Evolutionary conservation across 1,140 invertebrate genomes (phyloP).

Genomic region (Drepana arcuata): DNA sequence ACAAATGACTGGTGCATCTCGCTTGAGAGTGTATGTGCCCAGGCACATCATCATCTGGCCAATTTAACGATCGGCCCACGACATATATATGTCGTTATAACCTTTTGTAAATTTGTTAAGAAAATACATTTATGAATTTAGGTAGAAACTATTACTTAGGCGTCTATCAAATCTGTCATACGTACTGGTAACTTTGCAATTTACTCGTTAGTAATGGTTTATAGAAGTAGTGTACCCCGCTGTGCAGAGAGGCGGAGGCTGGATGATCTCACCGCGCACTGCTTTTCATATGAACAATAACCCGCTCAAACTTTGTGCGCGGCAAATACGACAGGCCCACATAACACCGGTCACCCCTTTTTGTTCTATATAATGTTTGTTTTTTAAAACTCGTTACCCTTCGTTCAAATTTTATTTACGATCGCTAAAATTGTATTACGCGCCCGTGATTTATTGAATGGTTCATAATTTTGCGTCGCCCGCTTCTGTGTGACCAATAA

Average conservation of each 20-base stretch:
- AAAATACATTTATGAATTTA: no score
- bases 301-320: conserved; percentile 47
- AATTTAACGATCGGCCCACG: no score
- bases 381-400: conserved; percentile 54
- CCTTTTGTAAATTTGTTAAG: no score
- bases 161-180: no score
- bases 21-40: no score
- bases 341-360: conserved; percentile 46
- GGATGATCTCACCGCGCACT: conserved; percentile 53
- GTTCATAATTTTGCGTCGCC: conserved; percentile 40
- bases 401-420: conserved; percentile 49
- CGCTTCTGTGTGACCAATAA: conserved; percentile 34
- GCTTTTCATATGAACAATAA: conserved; percentile 65
- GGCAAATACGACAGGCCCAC: conserved; percentile 47
- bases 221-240: no score
- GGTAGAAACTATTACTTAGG: no score
- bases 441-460: conserved; percentile 42
- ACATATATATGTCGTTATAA: no score
- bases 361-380: conserved; percentile 52
- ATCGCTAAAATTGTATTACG: conserved; percentile 34
- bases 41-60: no score
- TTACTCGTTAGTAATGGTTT: no score
- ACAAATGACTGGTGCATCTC: no score
- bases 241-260: conserved; percentile 26
- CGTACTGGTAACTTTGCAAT: no score